Evolutionary conservation across 2,113 vertebrate genomes (phyloP), one percentile per base, ranked within the genome.

Genomic region (Laticauda laticaudata): DNA sequence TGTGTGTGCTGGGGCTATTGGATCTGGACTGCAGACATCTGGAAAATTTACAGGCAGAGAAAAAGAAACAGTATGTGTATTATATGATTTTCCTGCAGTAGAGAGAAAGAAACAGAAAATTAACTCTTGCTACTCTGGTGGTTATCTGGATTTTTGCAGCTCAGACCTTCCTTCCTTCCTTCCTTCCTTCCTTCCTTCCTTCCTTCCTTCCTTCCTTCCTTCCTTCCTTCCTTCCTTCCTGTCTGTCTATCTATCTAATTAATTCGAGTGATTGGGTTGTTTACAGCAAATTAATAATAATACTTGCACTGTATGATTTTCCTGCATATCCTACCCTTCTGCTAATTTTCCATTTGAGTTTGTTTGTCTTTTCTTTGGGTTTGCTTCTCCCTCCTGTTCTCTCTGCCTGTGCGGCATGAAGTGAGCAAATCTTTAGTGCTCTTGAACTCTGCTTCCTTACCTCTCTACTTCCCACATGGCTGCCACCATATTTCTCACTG

Each of bases 381-480:
- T 91, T 92, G 93, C 96, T 95, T 95, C 94, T 94, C 90, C 93
- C 95, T 95, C 96, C 86, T 3, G 1, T 55, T 54, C 95, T 94
- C 95, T 95, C 0, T 96, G 94, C 6, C 94, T 93, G 93, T 6
- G 5, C 94, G 95, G 95, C 96, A 91, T 95, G 18, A 96, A 97
- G 92, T 97, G 96, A 97, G 96, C 96, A 97, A 97, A 95, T 95
- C 93, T 96, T 93, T 95, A 91, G 93, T 93, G 91, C 93, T 94
- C 75, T 95, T 91, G 92, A 95, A 94, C 93, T 87, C 93, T 93
- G 59, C 86, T 95, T 95, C 56, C 26, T 90, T 96, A 96, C 95
- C 95, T 96, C 95, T 96, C 97, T 94, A 95, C 97, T 96, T 96
- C 90, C 87, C 95, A 96, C 95, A 95, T 94, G 95, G 94, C 96